Evolutionary conservation across 2,113 vertebrate species (phyloP).

Genomic region (Tringa solitaria): DNA sequence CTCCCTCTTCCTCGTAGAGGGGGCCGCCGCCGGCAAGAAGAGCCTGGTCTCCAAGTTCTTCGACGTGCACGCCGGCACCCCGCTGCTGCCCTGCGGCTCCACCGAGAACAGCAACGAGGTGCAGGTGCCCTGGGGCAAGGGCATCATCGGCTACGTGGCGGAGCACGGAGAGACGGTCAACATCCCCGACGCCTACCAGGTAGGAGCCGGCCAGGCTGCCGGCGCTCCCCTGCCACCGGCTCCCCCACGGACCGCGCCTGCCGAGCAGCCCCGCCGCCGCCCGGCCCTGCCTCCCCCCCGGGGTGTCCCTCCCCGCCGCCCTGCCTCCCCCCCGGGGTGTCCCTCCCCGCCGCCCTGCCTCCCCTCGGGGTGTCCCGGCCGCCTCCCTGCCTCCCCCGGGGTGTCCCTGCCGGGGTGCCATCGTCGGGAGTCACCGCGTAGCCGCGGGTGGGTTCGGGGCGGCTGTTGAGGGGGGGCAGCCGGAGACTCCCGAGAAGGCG

Average conservation of each 20-base stretch:
- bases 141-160: conserved; percentile 96
- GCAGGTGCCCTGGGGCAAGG: conserved; percentile 98
- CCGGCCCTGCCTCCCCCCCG: not conserved
- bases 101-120: conserved; percentile 89
- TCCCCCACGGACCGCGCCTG: not conserved
- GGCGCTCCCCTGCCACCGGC: not conserved
- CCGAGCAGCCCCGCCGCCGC: not conserved
- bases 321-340: not conserved
- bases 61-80: conserved; percentile 94
- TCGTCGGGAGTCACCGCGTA: not conserved
- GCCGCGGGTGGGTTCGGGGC: not conserved
- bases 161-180: conserved; percentile 97
- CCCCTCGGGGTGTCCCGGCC: not conserved
- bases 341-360: not conserved
- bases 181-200: conserved; percentile 97
- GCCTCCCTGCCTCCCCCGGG: not conserved
- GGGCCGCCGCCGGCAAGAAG: conserved; percentile 87
- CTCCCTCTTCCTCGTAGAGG: conserved; percentile 94
- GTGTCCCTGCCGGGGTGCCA: not conserved
- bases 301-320: not conserved
- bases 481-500: not conserved
- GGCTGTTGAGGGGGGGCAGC: not conserved
- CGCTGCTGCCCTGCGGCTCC: conserved; percentile 87
- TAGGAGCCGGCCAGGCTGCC: conserved; percentile 59
- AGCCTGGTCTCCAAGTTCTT: conserved; percentile 97